These are phyloP conservation scores for Eupristina koningsbergeri DNA, from an alignment of 1,140 invertebrate genomes.

Conservation along the genomic window DNA sequence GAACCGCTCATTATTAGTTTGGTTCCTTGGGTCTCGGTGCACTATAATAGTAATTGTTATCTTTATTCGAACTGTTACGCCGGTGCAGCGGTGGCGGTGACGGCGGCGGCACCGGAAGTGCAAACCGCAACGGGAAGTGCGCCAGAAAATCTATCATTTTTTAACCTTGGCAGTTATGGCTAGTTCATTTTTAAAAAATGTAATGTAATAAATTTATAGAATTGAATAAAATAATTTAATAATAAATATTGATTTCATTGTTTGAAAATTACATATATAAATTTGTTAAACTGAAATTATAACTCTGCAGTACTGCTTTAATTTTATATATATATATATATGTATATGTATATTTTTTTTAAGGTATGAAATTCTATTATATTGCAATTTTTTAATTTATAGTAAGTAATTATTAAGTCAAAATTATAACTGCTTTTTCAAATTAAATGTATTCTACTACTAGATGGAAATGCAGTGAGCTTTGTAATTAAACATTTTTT, in stretches of 20 bases:
- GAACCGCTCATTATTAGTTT: conserved; percentile 1
- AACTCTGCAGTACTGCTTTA: background rate
- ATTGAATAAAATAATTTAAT: conserved; percentile 25
- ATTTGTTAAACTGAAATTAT: background rate
- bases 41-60: conserved; percentile 29
- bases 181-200: conserved; percentile 20
- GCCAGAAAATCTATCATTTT: conserved; percentile 25
- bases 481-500: background rate
- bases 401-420: background rate
- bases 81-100: conserved; percentile 3
- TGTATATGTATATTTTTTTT: too few relatives aligned
- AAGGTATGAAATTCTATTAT: background rate
- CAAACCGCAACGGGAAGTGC: conserved; percentile 22
- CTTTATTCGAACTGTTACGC: conserved; percentile 43
- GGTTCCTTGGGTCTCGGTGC: background rate
- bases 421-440: background rate
- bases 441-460: background rate
- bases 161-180: background rate
- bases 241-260: background rate
- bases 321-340: too few relatives aligned
- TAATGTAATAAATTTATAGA: conserved; percentile 15
- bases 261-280: background rate
- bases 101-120: conserved; percentile 22
- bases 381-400: background rate
- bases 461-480: background rate